Conservation (phyloP, 2,888 invertebrate genomes). For the Trichopoda pennipes region DNA sequence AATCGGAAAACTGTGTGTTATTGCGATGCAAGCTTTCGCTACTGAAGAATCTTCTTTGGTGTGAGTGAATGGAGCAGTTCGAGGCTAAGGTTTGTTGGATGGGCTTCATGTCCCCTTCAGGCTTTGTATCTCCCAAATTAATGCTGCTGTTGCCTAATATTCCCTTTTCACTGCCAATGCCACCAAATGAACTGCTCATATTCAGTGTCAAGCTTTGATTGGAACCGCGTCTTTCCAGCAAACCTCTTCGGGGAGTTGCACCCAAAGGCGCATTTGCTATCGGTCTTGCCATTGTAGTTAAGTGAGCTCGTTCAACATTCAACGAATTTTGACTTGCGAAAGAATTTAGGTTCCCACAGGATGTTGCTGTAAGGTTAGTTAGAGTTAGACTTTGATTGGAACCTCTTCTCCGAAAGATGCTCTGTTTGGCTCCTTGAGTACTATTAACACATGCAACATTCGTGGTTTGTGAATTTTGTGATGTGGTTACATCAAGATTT, state of each 20-base stretch:
- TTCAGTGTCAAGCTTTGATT: constrained; percentile 94
- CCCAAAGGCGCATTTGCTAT: constrained; percentile 62
- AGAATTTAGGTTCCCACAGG: constrained; percentile 81
- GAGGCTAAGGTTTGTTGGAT: constrained; percentile 44
- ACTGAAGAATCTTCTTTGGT: constrained; percentile 80
- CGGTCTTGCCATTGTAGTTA: constrained; percentile 52
- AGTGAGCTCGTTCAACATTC: constrained; percentile 73
- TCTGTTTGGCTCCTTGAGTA: constrained; percentile 83
- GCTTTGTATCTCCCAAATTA: constrained; percentile 67
- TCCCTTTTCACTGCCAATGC: constrained; percentile 70
- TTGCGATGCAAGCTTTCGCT: constrained; percentile 79
- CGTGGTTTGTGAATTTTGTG: constrained; percentile 65
- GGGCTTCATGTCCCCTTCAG: constrained; percentile 41
- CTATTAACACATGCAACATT: constrained; percentile 71
- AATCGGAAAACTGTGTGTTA: constrained; percentile 76
- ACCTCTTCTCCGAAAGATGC: constrained; percentile 79
- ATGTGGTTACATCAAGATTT: constrained; percentile 73
- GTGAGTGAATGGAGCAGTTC: constrained; percentile 74
- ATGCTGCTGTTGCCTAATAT: constrained; percentile 63
- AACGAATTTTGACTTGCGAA: constrained; percentile 83
- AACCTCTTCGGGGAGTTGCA: constrained; percentile 83
- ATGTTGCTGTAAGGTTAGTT: constrained; percentile 79
- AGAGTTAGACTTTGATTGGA: constrained; percentile 69
- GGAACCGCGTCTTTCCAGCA: constrained; percentile 92
- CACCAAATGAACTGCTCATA: constrained; percentile 76